Percentiles rank a stretch among this genome's conserved stretches.
Conservation (phyloP, 1,140 invertebrate genomes). For the Scaptodrosophila lebanonensis region DNA sequence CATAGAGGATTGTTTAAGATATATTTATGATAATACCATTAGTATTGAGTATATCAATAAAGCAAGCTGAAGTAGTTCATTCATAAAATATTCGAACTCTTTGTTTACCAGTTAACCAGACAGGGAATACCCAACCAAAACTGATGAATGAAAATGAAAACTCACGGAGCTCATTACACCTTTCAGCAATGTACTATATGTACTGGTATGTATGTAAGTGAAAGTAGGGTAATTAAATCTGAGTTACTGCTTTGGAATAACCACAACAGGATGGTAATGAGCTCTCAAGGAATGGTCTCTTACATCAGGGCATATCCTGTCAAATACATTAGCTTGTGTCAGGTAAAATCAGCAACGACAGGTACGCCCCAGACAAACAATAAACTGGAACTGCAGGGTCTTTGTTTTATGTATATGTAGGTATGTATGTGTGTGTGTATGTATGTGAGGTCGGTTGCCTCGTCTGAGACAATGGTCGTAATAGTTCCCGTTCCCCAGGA, state of each 20-base stretch:
- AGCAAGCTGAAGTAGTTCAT: slow-evolving; percentile 26
- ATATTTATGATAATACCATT: no score
- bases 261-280: no score
- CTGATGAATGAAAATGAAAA: slow-evolving; percentile 53
- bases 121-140: slow-evolving; percentile 41
- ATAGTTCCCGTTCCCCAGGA: no score
- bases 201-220: no score
- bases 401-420: slow-evolving; percentile 3
- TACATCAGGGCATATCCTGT: slow-evolving; percentile 57
- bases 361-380: slow-evolving; percentile 53
- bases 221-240: no score
- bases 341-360: slow-evolving; percentile 47
- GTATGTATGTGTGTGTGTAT: slow-evolving; percentile 12
- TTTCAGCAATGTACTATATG: no score
- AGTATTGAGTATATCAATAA: slow-evolving; percentile 18
- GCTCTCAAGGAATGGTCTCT: slow-evolving; percentile 7
- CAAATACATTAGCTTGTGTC: slow-evolving; percentile 61
- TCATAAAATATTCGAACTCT: slow-evolving; percentile 37
- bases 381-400: no score
- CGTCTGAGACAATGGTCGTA: no score
- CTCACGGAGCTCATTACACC: slow-evolving; percentile 39
- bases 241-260: no score
- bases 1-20: no score
- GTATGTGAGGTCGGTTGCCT: slow-evolving; percentile 44
- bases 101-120: slow-evolving; percentile 28